Evolutionary conservation across 2,113 vertebrate species (phyloP).

Genomic region (Octodon degus): DNA sequence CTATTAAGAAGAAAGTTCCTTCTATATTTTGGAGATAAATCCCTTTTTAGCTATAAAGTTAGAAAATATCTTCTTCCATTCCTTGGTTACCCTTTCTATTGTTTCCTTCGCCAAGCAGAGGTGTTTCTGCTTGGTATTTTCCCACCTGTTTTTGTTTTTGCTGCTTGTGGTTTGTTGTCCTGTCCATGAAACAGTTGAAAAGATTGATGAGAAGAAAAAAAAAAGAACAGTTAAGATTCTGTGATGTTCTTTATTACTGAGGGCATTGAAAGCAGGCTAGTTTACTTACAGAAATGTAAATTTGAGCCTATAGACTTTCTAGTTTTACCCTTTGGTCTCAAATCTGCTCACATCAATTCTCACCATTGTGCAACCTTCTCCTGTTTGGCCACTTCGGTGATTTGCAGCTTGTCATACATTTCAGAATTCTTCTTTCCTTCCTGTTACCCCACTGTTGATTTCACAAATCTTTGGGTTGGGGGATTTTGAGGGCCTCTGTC

Average conservation of each 20-base stretch:
- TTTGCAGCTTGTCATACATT: not conserved
- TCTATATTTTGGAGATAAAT: not conserved
- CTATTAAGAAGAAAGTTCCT: not conserved
- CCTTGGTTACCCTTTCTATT: not conserved
- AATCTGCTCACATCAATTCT: not conserved
- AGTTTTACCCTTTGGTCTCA: not conserved
- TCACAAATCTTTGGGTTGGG: not conserved
- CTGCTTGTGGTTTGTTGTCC: not conserved
- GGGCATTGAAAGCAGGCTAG: not conserved
- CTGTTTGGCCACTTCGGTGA: not conserved
- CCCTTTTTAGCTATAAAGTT: not conserved
- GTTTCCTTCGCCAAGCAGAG: not conserved
- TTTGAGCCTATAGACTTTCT: not conserved
- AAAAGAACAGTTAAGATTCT: not conserved
- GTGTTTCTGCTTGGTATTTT: not conserved
- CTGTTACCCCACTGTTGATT: conserved; percentile 36
- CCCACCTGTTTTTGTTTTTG: not conserved
- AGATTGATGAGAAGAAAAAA: not conserved
- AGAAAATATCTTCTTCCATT: not conserved
- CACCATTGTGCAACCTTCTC: not conserved
- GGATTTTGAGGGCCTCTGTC: not conserved
- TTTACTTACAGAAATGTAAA: not conserved
- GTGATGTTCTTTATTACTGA: not conserved
- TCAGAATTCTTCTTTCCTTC: conserved; percentile 60
- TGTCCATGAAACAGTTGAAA: not conserved